phyloP scores from a whole-genome alignment of 2,888 invertebrate genomes.

The Tenthredo amoena region DNA sequence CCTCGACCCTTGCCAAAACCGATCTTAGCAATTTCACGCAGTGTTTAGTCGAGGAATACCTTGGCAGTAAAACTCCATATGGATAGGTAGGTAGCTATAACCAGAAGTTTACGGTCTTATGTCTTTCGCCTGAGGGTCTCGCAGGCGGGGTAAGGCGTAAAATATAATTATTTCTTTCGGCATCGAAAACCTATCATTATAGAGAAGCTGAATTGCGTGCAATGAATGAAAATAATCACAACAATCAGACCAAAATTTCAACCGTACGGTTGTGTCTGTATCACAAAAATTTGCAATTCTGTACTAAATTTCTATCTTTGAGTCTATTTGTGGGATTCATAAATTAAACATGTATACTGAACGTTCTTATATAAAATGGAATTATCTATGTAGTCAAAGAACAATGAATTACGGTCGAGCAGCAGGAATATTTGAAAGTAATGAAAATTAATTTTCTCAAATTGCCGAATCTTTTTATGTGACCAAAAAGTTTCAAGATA shows the following conservation, averaged over 20 bases:
- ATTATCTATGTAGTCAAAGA: background rate
- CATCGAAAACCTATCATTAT: slow-evolving; percentile 48
- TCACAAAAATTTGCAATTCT: background rate
- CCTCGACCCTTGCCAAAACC: slow-evolving; percentile 32
- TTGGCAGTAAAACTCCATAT: slow-evolving; percentile 39
- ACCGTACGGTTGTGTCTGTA: background rate
- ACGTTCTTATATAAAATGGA: too few relatives aligned
- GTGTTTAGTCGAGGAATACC: slow-evolving; percentile 37
- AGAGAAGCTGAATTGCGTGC: slow-evolving; percentile 48
- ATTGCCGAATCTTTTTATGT: background rate
- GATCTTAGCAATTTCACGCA: slow-evolving; percentile 16
- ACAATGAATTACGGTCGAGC: background rate
- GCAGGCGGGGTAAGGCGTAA: slow-evolving; percentile 37
- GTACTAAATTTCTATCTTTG: background rate
- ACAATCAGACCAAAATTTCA: slow-evolving; percentile 15
- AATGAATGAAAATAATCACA: slow-evolving; percentile 51
- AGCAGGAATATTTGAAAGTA: background rate
- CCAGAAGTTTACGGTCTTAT: slow-evolving; percentile 43
- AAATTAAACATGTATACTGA: background rate
- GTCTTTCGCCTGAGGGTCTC: slow-evolving; percentile 42
- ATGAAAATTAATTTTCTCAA: background rate
- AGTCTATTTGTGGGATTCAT: background rate
- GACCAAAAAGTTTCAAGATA: background rate
- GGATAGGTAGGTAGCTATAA: slow-evolving; percentile 28
- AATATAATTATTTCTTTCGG: slow-evolving; percentile 53